Base-by-base conservation (phyloP, 2,888 invertebrate genomes). In the Idaea dimidiata region DNA sequence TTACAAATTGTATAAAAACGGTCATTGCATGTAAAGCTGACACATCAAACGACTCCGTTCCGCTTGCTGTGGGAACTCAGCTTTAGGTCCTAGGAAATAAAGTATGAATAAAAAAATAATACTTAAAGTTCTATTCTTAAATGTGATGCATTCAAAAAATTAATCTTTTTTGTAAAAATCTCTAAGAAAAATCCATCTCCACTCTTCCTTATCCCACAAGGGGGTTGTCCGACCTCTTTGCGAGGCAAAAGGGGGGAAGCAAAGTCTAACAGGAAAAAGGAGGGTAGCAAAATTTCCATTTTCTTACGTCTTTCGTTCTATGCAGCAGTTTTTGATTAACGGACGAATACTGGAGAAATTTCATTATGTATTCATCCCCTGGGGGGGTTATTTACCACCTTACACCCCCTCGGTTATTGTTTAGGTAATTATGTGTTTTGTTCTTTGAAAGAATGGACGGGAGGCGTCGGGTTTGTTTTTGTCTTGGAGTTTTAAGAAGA, bases 201-300 rank as follows among this genome's bases (percentile, higher is more conserved):
- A 75, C 62, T 66, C 60, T 68, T 24, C 10, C 58, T 0, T 65
- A 72, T 60, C 77, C 60, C 54, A 66, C 59, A 70, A 72, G 72
- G 71, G 71, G 72, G 82, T 84, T 86, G 90, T 90, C 91, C 84
- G 80, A 84, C 82, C 82, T 80, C 78, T 83, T 77, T 84, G 81
- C 83, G 84, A 82, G 84, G 84, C 89, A 84, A 90, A 43, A 89
- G 89, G 89, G 74, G 76, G 80, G 78, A 79, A 83, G 84, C 79
- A 76, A 80, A 76, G 79, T 80, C 80, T 82, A 86, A 91, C 91
- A 91, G 91, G 91, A 92, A 92, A 91, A 92, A 92, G 91, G 91
- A 92, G 91, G 91, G 91, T 84, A 83, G 91, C 89, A 91, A 92
- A 91, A 92, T 92, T 92, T 92, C 91, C 91, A 91, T 91, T 91